These are phyloP conservation scores for Bombus difficillimus DNA, from an alignment of 1,140 invertebrate genomes.

Conservation along the genomic window DNA sequence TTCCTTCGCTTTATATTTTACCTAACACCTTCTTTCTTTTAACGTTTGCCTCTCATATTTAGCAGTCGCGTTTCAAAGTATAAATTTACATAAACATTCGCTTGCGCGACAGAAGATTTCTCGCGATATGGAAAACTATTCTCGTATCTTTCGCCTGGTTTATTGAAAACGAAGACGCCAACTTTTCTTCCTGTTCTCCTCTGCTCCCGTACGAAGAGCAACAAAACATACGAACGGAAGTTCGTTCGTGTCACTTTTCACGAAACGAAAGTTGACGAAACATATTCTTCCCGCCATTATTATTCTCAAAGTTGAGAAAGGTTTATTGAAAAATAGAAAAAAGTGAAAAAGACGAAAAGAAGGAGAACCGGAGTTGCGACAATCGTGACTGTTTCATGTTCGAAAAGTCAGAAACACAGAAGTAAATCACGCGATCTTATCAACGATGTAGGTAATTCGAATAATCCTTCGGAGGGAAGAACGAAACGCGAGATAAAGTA, in stretches of 20 bases:
- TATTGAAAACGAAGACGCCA: slow-evolving; percentile 4
- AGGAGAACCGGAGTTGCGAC: not conserved
- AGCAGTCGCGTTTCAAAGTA: not conserved
- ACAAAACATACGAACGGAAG: slow-evolving; percentile 1
- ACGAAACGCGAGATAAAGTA: not conserved
- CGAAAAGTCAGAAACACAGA: not conserved
- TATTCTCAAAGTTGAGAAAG: not conserved
- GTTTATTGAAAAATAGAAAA: not conserved
- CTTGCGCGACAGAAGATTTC: not conserved
- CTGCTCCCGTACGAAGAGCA: not conserved
- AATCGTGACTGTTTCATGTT: not conserved
- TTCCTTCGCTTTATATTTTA: not conserved
- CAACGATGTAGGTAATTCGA: not conserved
- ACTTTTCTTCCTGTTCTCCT: slow-evolving; percentile 1
- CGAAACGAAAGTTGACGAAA: not conserved
- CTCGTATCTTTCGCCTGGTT: not conserved
- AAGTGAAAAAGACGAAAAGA: too few species aligned
- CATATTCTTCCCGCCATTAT: not conserved
- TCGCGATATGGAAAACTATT: not conserved
- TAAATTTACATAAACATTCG: not conserved
- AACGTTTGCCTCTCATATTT: not conserved
- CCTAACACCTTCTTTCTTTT: not conserved
- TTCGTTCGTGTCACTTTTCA: slow-evolving; percentile 21
- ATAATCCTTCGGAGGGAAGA: not conserved
- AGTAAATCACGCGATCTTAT: not conserved